A percentile compares a stretch with the other conserved stretches of the same genome.
phyloP scores from a whole-genome alignment of 1,140 invertebrate genomes.

The Sinonovacula constricta region DNA sequence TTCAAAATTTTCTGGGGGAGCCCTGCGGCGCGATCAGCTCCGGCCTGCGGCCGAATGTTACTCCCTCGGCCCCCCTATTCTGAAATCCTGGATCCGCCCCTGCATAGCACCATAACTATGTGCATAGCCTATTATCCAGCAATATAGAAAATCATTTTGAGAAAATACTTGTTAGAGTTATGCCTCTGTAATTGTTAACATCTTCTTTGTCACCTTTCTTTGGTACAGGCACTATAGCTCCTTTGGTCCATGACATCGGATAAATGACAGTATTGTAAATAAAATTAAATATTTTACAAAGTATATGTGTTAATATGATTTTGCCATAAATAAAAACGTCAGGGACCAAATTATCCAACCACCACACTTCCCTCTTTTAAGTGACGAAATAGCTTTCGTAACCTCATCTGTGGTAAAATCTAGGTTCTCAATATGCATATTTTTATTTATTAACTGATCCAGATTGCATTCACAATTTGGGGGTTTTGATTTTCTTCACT shows the following conservation, averaged over 20 bases:
- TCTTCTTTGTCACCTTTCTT: constrained; percentile 4
- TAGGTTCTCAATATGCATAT: not conserved
- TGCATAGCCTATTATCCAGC: not conserved
- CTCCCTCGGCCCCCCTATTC: too few relatives aligned
- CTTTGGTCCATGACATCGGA: constrained; percentile 20
- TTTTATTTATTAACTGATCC: not conserved
- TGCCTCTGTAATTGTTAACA: constrained; percentile 31
- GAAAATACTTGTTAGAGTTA: constrained; percentile 20
- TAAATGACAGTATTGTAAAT: constrained; percentile 2
- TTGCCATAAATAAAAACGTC: constrained; percentile 16
- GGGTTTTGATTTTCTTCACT: not conserved
- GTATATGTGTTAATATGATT: constrained; percentile 8
- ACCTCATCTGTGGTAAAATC: constrained; percentile 20
- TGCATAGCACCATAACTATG: too few relatives aligned
- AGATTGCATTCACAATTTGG: not conserved
- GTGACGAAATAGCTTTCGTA: not conserved
- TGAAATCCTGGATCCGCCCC: too few relatives aligned
- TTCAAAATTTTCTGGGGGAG: too few relatives aligned
- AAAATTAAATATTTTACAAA: constrained; percentile 28
- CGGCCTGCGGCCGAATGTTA: too few relatives aligned
- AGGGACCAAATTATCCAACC: constrained; percentile 6
- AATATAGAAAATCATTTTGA: constrained; percentile 15
- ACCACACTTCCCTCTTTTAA: constrained; percentile 4
- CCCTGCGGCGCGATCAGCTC: too few relatives aligned
- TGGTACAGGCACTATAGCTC: constrained; percentile 3